phyloP scores from a whole-genome alignment of 2,888 invertebrate species.

The Mythimna loreyi region DNA sequence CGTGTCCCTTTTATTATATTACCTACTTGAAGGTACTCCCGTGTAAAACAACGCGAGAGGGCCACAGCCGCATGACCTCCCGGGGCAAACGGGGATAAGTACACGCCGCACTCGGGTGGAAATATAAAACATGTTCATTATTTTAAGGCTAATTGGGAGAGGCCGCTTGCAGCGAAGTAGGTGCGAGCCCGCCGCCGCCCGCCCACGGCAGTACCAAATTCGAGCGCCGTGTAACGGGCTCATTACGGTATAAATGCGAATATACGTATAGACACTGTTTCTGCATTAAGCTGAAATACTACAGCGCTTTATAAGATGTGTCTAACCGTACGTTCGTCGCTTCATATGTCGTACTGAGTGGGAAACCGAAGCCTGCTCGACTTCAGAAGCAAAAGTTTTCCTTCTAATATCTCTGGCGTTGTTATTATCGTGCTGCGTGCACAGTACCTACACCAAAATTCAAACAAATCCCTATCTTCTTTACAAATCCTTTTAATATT shows the following conservation, averaged over 20 bases:
- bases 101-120: constrained; percentile 88
- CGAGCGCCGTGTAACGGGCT: constrained; percentile 82
- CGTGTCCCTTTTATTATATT: constrained; percentile 80
- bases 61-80: constrained; percentile 86
- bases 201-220: constrained; percentile 88
- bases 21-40: constrained; percentile 80
- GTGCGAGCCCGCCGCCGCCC: constrained; percentile 83
- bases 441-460: constrained; percentile 25
- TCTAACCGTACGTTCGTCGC: constrained; percentile 53
- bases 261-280: constrained; percentile 86
- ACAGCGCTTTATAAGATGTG: constrained; percentile 72
- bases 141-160: constrained; percentile 91
- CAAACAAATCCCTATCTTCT: constrained; percentile 44
- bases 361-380: constrained; percentile 23
- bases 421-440: constrained; percentile 10
- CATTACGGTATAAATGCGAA: constrained; percentile 82
- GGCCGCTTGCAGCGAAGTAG: constrained; percentile 88
- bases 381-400: constrained; percentile 42
- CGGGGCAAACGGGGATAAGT: constrained; percentile 88
- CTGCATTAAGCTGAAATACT: constrained; percentile 87
- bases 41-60: constrained; percentile 78
- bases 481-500: constrained; percentile 70
- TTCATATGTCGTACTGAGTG: constrained; percentile 39
- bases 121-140: constrained; percentile 91
- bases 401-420: constrained; percentile 23